These are phyloP conservation scores for Vanessa atalanta DNA, from an alignment of 1,140 invertebrate species.

Conservation along the genomic window DNA sequence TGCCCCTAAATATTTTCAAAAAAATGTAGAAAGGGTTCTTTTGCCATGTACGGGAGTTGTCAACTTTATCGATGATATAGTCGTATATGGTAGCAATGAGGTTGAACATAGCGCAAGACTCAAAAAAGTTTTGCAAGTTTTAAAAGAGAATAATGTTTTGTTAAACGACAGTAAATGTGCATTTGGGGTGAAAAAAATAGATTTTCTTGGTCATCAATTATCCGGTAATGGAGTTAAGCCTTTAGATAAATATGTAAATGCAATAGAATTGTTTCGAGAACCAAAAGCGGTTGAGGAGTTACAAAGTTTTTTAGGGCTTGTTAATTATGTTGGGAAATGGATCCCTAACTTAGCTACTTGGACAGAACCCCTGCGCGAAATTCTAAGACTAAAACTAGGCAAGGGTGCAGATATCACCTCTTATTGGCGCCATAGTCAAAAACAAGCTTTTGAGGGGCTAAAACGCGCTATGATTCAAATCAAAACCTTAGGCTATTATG, in stretches of 20 bases:
- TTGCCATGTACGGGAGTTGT: constrained; percentile 17
- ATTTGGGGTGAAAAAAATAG: not conserved
- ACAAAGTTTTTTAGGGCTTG: constrained; percentile 36
- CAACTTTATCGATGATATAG: constrained; percentile 32
- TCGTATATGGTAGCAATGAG: constrained; percentile 1
- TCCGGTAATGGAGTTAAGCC: constrained; percentile 13
- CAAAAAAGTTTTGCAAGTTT: constrained; percentile 1
- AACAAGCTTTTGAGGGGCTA: no score
- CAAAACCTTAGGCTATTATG: not conserved
- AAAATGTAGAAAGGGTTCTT: constrained; percentile 38
- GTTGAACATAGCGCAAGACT: constrained; percentile 5
- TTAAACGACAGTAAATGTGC: constrained; percentile 8
- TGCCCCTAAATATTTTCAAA: constrained; percentile 47
- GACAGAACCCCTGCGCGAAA: not conserved
- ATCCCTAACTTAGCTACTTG: constrained; percentile 32
- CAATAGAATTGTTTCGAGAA: constrained; percentile 7
- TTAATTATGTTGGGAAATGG: constrained; percentile 38
- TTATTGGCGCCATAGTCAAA: no score
- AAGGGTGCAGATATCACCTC: not conserved
- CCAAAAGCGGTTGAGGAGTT: constrained; percentile 32
- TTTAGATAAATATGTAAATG: constrained; percentile 31
- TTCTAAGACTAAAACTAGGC: not conserved
- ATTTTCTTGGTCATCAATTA: constrained; percentile 33
- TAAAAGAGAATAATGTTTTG: constrained; percentile 17
- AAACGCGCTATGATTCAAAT: not conserved